Evolutionary conservation across 2,113 vertebrate species (phyloP).

Genomic region (Gambusia holbrooki): DNA sequence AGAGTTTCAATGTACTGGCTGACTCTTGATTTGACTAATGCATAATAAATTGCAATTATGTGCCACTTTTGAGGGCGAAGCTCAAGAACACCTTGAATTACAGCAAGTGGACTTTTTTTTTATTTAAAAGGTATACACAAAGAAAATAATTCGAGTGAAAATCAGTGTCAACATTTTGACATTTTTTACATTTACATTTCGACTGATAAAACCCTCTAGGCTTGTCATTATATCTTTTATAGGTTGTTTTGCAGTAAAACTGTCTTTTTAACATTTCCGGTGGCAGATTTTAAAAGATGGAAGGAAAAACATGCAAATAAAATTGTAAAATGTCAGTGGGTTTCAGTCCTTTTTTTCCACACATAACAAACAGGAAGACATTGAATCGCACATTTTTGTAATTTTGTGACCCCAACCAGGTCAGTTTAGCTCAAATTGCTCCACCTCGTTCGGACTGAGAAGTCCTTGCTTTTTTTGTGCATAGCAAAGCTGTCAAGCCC

Average conservation of each 20-base stretch:
- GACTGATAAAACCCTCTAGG: neutral
- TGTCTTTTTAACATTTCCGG: neutral
- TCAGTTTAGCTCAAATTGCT: neutral
- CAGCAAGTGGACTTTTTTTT: slow-evolving; percentile 10
- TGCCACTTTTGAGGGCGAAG: slow-evolving; percentile 47
- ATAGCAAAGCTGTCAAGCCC: neutral
- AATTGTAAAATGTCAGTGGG: neutral
- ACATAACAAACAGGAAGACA: neutral
- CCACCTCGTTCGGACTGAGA: neutral
- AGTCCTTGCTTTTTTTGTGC: neutral
- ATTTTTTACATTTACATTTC: neutral
- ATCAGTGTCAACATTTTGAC: neutral
- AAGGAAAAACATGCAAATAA: too few relatives aligned
- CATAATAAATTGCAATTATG: slow-evolving; percentile 62
- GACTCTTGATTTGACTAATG: slow-evolving; percentile 56
- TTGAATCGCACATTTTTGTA: neutral
- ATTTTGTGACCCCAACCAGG: neutral
- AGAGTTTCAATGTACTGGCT: slow-evolving; percentile 19
- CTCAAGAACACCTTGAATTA: slow-evolving; percentile 54
- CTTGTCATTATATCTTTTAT: neutral
- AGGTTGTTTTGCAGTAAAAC: neutral
- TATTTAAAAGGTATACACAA: slow-evolving; percentile 1
- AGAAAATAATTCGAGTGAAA: neutral
- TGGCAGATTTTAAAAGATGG: neutral
- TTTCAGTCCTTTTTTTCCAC: neutral